These are phyloP conservation scores for Phenganax stokvisi DNA, from an alignment of 92 coral and sea anemone species.

Conservation along the genomic window DNA sequence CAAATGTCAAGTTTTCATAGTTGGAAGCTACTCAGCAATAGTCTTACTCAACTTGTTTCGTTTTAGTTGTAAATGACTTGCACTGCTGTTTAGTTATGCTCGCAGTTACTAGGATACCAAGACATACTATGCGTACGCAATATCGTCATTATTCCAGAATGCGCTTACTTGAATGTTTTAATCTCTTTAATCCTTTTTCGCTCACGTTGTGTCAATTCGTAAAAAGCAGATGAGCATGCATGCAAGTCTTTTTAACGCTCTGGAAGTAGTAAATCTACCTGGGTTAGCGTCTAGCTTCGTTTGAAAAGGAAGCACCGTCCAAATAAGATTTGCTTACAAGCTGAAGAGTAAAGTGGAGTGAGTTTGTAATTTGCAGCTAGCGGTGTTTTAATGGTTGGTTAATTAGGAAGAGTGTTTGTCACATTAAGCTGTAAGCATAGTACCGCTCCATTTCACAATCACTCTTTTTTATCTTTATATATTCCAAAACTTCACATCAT, in stretches of 20 bases:
- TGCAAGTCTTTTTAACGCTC: conserved; percentile 6
- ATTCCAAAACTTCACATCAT: background rate
- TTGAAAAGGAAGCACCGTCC: background rate
- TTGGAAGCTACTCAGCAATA: too few relatives aligned
- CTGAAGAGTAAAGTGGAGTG: background rate
- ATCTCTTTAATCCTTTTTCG: conserved; percentile 24
- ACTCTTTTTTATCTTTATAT: background rate
- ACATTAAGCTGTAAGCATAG: background rate
- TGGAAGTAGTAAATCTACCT: background rate
- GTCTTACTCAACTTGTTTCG: too few relatives aligned
- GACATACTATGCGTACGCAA: background rate
- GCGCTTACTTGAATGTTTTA: background rate
- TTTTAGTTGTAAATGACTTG: too few relatives aligned
- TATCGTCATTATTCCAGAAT: background rate
- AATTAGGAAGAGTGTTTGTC: conserved; percentile 8
- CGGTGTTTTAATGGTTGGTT: background rate
- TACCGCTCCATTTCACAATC: background rate
- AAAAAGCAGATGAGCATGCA: background rate
- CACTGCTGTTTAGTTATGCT: background rate
- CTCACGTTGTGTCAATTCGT: background rate
- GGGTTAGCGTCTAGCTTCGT: background rate
- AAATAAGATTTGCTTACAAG: background rate
- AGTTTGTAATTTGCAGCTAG: background rate
- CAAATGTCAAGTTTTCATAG: too few relatives aligned
- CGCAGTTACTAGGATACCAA: background rate